Conservation (phyloP, 2,888 invertebrate species). For the Eristalinus aeneus region DNA sequence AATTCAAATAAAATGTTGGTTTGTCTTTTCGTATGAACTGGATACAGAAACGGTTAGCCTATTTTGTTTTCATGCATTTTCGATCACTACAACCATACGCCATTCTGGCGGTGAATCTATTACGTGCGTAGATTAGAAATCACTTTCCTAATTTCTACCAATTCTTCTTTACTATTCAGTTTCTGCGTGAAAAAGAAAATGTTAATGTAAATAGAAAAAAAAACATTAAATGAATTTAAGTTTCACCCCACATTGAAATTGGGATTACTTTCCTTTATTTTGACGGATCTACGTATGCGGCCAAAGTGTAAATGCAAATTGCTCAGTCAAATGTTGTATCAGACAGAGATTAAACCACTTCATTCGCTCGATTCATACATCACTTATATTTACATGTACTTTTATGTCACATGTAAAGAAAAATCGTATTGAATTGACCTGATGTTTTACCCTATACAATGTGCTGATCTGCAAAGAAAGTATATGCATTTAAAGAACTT, state of each 20-base stretch:
- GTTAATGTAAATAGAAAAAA: slow-evolving; percentile 27
- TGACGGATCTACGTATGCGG: neutral
- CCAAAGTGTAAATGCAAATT: slow-evolving; percentile 22
- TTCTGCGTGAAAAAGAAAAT: slow-evolving; percentile 51
- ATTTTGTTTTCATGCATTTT: slow-evolving; percentile 24
- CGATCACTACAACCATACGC: neutral
- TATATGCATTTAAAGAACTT: neutral
- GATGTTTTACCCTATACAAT: too few species aligned
- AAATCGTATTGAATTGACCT: too few species aligned
- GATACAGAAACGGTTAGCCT: slow-evolving; percentile 5
- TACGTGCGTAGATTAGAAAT: slow-evolving; percentile 65
- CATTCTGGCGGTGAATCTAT: slow-evolving; percentile 44
- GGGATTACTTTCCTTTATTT: slow-evolving; percentile 29
- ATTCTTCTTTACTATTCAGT: slow-evolving; percentile 48
- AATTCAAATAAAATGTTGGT: neutral
- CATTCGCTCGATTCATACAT: too few species aligned
- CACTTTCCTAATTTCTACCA: slow-evolving; percentile 64
- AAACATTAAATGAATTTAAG: slow-evolving; percentile 32
- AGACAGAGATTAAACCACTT: too few species aligned
- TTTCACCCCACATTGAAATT: slow-evolving; percentile 52
- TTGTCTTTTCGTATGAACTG: neutral
- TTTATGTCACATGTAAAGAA: too few species aligned
- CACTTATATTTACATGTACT: too few species aligned
- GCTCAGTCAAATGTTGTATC: slow-evolving; percentile 38
- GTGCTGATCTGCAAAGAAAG: neutral